These are phyloP conservation scores for Gymnothorax reevesii DNA, from an alignment of 2,797 vertebrate genomes.

Conservation along the genomic window DNA sequence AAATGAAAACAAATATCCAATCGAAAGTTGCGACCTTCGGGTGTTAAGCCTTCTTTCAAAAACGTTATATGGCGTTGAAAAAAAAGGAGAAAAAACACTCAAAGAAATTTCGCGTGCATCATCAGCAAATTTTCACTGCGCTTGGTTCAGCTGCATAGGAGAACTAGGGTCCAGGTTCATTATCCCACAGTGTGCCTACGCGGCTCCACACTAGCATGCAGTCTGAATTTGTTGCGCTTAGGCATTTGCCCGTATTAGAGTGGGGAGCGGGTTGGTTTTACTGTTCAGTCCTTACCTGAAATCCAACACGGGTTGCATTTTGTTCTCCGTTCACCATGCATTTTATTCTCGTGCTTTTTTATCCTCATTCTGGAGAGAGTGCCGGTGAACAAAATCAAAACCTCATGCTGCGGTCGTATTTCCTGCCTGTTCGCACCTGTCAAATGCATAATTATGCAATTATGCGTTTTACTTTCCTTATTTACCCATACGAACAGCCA, in stretches of 20 bases:
- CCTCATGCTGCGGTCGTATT: neutral
- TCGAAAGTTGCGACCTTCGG: neutral
- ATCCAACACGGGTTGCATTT: conserved; percentile 1
- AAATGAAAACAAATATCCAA: neutral
- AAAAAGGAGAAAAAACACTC: neutral
- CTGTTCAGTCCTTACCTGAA: conserved; percentile 15
- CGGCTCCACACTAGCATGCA: conserved; percentile 27
- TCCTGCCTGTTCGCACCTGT: neutral
- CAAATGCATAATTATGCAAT: neutral
- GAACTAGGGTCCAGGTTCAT: conserved; percentile 17
- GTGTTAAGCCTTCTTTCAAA: neutral
- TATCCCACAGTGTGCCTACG: conserved; percentile 27
- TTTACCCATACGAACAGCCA: neutral
- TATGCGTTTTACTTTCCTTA: neutral
- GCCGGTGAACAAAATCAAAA: neutral
- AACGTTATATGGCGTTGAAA: neutral
- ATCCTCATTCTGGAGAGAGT: neutral
- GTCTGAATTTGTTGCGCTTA: conserved; percentile 22
- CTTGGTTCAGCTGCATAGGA: neutral
- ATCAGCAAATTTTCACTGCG: neutral
- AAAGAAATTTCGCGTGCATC: neutral
- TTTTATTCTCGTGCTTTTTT: neutral
- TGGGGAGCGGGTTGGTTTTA: conserved; percentile 6
- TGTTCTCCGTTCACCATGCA: conserved; percentile 6
- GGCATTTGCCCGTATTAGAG: conserved; percentile 21